Percentiles rank a stretch among this genome's conserved stretches.
These are phyloP conservation scores for Trissoscelio sp. DNA, from an alignment of 2,888 invertebrate genomes.

Conservation along the genomic window DNA sequence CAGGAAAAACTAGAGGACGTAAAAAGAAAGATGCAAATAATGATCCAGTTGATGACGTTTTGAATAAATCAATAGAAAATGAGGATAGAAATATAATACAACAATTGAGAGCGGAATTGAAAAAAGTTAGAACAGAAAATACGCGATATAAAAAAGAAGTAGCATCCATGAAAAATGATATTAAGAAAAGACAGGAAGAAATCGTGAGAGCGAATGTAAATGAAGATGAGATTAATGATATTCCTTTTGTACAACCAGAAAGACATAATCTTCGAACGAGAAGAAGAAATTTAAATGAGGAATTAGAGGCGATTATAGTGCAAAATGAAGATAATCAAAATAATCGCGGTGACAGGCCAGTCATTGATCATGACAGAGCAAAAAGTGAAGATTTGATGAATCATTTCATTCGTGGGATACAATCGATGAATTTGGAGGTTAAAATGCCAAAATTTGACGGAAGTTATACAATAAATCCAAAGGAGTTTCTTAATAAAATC, in stretches of 20 bases:
- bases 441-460: conserved; percentile 39
- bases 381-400: not conserved
- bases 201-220: not conserved
- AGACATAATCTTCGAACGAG: not conserved
- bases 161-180: not conserved
- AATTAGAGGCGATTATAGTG: not conserved
- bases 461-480: conserved; percentile 16
- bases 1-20: not conserved
- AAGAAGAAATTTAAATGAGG: not conserved
- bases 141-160: not conserved
- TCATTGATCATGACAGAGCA: too few relatives aligned
- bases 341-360: not conserved
- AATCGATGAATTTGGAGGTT: conserved; percentile 25
- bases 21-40: not conserved
- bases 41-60: not conserved
- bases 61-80: too few relatives aligned
- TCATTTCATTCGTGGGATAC: conserved; percentile 8
- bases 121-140: not conserved
- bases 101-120: not conserved
- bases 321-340: not conserved
- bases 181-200: not conserved
- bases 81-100: too few relatives aligned
- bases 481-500: conserved; percentile 38
- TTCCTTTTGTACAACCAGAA: not conserved
- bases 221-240: not conserved